A percentile compares a stretch with the other conserved stretches of the same genome.
These are phyloP conservation scores for Pavo muticus DNA, from an alignment of 2,113 vertebrate genomes.

Conservation along the genomic window DNA sequence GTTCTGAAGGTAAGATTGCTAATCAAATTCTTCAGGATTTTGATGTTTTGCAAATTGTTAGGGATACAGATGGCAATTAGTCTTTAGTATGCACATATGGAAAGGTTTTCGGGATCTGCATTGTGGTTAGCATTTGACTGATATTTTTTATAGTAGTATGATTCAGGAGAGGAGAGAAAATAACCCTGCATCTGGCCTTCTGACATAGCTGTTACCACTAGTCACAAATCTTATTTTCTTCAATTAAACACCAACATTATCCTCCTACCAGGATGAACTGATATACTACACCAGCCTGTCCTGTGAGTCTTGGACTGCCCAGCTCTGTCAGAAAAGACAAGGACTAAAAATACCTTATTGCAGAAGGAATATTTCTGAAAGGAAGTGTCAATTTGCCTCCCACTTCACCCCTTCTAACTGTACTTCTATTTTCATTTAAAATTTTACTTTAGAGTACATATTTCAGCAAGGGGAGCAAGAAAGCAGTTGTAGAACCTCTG, in stretches of 20 bases:
- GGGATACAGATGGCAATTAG: not conserved
- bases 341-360: not conserved
- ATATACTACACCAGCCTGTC: not conserved
- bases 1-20: not conserved
- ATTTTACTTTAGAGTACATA: not conserved
- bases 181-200: not conserved
- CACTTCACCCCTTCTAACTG: not conserved
- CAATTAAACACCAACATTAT: not conserved
- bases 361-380: not conserved
- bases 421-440: not conserved
- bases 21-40: not conserved
- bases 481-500: not conserved
- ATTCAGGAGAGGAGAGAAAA: not conserved
- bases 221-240: not conserved
- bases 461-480: not conserved
- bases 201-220: not conserved
- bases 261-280: not conserved
- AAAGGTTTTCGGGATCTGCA: not conserved
- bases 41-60: not conserved
- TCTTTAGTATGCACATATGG: too few species aligned
- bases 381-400: not conserved
- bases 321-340: not conserved
- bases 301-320: not conserved
- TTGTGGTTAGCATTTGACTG: not conserved
- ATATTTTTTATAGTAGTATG: not conserved